These are phyloP conservation scores for Hipparchia sbordonii DNA, from an alignment of 2,888 invertebrate species.

Conservation along the genomic window DNA sequence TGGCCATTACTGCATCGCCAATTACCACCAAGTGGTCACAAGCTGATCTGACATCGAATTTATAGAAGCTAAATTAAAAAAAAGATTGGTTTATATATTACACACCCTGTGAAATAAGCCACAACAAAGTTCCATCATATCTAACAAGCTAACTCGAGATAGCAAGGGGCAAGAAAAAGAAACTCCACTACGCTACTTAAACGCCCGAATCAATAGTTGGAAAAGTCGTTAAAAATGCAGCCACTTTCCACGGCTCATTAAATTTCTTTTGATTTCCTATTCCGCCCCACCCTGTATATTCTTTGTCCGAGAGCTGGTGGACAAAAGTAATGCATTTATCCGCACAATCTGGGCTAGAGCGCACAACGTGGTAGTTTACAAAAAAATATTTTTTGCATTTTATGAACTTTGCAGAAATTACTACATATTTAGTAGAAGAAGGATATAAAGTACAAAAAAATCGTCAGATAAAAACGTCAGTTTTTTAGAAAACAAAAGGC, in stretches of 20 bases:
- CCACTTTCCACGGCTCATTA: conserved; percentile 47
- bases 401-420: no score
- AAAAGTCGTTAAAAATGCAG: conserved; percentile 43
- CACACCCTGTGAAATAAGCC: background rate
- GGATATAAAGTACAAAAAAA: no score
- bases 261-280: conserved; percentile 47
- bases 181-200: conserved; percentile 1
- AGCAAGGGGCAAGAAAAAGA: conserved; percentile 7
- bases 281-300: conserved; percentile 44
- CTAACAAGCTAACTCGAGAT: conserved; percentile 17
- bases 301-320: background rate
- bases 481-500: no score
- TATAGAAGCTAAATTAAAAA: no score
- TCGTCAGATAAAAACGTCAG: no score
- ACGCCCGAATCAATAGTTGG: conserved; percentile 41
- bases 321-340: background rate
- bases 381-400: no score
- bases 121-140: background rate
- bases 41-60: no score
- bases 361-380: background rate
- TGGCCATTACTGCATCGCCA: no score
- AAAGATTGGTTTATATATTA: no score
- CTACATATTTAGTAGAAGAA: no score
- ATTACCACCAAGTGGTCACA: no score
- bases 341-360: background rate